Conservation (phyloP, 2,113 vertebrate genomes). For the Oncorhynchus gorbuscha region DNA sequence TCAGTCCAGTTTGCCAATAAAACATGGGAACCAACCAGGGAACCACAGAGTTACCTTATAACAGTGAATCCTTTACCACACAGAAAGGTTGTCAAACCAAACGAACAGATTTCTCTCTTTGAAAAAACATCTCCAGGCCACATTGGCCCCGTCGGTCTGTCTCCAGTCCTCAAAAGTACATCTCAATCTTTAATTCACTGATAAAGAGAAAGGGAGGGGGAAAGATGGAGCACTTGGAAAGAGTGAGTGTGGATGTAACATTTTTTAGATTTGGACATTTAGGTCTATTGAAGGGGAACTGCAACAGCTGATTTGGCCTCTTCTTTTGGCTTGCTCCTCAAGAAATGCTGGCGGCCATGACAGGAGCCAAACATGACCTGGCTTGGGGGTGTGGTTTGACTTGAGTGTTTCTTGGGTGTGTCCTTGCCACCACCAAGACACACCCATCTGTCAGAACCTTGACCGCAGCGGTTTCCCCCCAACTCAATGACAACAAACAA, state of each 20-base stretch:
- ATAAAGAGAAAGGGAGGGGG: conserved; percentile 37
- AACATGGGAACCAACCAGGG: conserved; percentile 64
- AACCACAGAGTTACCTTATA: conserved; percentile 71
- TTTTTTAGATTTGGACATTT: conserved; percentile 64
- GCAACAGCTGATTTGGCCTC: no score
- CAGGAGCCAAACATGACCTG: no score
- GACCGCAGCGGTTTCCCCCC: no score
- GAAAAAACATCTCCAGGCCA: conserved; percentile 36
- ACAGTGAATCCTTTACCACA: conserved; percentile 76
- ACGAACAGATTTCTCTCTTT: conserved; percentile 23
- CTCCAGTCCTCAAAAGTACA: conserved; percentile 52
- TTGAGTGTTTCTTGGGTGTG: no score
- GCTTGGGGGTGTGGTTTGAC: no score
- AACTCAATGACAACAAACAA: no score
- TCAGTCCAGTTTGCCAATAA: conserved; percentile 74
- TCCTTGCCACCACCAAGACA: no score
- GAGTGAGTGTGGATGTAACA: neutral
- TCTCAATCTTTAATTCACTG: conserved; percentile 67
- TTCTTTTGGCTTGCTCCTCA: no score
- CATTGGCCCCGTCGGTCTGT: conserved; percentile 9
- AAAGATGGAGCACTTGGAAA: conserved; percentile 15
- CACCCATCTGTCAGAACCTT: no score
- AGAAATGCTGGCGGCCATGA: no score
- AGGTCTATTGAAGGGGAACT: conserved; percentile 60
- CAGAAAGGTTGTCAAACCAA: conserved; percentile 55